Conservation (phyloP, 1,140 invertebrate genomes). For the Alviniconcha marisindica region DNA sequence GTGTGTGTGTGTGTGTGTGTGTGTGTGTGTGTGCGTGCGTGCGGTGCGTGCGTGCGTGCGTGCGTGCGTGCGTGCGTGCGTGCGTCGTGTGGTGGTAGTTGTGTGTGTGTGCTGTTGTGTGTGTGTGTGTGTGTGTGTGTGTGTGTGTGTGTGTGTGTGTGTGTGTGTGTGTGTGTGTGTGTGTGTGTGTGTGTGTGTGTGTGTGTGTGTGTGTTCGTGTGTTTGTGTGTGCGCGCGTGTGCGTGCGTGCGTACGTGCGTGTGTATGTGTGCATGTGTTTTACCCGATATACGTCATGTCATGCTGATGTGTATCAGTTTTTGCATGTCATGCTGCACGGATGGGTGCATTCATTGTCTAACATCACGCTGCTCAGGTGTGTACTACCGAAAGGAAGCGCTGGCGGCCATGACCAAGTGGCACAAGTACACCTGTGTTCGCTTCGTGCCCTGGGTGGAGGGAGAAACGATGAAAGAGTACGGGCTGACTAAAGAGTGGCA, state of each 20-base stretch:
- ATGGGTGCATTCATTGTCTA: too few species aligned
- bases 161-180: neutral
- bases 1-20: too few species aligned
- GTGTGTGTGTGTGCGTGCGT: too few species aligned
- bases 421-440: conserved; percentile 17
- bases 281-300: neutral
- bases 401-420: neutral
- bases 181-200: neutral
- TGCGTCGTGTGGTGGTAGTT: too few species aligned
- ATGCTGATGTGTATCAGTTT: too few species aligned
- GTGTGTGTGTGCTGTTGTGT: too few species aligned
- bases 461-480: neutral
- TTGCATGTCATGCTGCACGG: too few species aligned
- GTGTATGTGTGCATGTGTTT: neutral
- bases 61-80: too few species aligned
- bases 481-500: neutral
- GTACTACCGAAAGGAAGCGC: neutral
- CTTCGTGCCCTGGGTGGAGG: conserved; percentile 2
- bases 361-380: neutral
- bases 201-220: conserved; percentile 16
- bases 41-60: too few species aligned
- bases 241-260: neutral
- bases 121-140: too few species aligned
- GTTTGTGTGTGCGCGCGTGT: conserved; percentile 17
- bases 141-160: neutral